A percentile compares a stretch with the other conserved stretches of the same genome.
phyloP scores from a whole-genome alignment of 2,797 vertebrate genomes.

The Tachyglossus aculeatus region DNA sequence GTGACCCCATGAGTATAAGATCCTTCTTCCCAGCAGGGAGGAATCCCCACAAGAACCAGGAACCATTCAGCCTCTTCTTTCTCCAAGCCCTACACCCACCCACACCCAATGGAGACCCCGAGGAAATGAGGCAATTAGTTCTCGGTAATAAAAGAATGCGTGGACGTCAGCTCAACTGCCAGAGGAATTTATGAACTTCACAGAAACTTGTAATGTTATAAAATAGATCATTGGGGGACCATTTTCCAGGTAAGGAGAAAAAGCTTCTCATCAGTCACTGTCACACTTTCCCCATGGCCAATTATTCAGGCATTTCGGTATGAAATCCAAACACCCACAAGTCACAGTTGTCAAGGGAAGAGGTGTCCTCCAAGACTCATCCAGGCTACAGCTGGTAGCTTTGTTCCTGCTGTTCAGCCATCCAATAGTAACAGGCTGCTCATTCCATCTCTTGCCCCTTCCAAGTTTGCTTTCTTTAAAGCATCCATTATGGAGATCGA shows the following conservation, averaged over 20 bases:
- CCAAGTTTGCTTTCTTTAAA: neutral
- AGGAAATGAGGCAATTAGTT: slow-evolving; percentile 34
- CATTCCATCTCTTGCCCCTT: neutral
- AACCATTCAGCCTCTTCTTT: neutral
- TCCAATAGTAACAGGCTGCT: too few relatives aligned
- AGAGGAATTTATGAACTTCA: slow-evolving; percentile 36
- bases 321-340: neutral
- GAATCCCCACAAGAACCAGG: neutral
- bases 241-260: slow-evolving; percentile 18
- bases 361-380: neutral
- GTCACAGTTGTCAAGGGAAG: neutral
- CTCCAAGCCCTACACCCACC: neutral
- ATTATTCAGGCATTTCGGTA: neutral
- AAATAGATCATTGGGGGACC: slow-evolving; percentile 20
- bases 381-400: too few relatives aligned
- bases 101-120: neutral
- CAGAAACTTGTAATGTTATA: neutral
- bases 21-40: too few relatives aligned
- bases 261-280: slow-evolving; percentile 44
- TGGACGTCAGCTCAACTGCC: neutral
- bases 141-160: neutral
- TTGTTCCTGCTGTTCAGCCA: too few relatives aligned
- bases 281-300: neutral
- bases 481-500: slow-evolving; percentile 6
- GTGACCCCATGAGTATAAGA: too few relatives aligned